These are phyloP conservation scores for Montipora efflorescens DNA, from an alignment of 64 coral and sea anemone genomes.

Conservation along the genomic window DNA sequence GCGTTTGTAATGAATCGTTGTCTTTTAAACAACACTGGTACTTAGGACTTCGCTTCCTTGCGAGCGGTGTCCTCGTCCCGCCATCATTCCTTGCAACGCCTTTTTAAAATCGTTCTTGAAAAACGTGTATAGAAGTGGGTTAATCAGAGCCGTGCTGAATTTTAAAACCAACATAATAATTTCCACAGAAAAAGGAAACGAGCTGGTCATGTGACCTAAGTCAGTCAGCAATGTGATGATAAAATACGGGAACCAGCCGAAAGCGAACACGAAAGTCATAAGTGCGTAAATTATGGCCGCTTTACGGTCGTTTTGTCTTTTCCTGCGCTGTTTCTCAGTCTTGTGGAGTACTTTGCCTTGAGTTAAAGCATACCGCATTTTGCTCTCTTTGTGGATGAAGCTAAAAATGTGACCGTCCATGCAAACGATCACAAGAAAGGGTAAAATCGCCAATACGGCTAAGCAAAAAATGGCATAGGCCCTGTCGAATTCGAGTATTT, in stretches of 20 bases:
- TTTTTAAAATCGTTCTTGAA: conserved; percentile 86
- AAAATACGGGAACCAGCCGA: conserved; percentile 89
- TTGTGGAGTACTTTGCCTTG: background rate
- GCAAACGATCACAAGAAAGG: conserved; percentile 57
- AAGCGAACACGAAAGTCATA: conserved; percentile 72
- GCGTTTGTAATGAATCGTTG: background rate
- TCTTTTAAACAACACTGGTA: background rate
- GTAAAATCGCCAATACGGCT: conserved; percentile 50
- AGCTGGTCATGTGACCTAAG: conserved; percentile 2
- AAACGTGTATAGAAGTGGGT: conserved; percentile 89
- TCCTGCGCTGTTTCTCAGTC: background rate
- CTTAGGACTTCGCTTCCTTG: conserved; percentile 17
- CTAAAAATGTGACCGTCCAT: conserved; percentile 59
- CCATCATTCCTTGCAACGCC: conserved; percentile 58
- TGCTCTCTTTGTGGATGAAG: conserved; percentile 68
- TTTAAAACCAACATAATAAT: conserved; percentile 56
- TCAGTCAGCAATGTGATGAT: conserved; percentile 63
- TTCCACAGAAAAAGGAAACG: background rate
- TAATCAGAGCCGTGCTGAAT: conserved; percentile 76
- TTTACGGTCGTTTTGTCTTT: conserved; percentile 66
- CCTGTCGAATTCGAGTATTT: background rate
- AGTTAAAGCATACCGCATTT: conserved; percentile 18
- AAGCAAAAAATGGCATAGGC: conserved; percentile 60
- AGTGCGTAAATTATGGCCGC: conserved; percentile 53
- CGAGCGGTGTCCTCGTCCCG: background rate